Conservation (phyloP, 2,113 vertebrate species). For the Telmatochromis sp. region DNA sequence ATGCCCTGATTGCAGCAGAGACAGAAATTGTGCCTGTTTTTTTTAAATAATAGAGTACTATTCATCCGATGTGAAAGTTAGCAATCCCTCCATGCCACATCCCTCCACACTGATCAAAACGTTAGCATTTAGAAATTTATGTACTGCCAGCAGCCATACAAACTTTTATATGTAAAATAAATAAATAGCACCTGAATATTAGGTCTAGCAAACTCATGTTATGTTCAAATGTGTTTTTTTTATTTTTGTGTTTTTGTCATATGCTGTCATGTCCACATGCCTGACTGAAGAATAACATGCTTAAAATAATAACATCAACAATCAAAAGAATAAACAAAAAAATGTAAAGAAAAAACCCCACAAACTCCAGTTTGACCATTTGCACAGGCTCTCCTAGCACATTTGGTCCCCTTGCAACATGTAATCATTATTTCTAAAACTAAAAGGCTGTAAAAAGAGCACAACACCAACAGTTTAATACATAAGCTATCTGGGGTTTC, state of each 20-base stretch:
- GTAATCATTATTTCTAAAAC: neutral
- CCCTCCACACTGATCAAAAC: neutral
- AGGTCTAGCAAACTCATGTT: neutral
- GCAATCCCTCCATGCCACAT: conserved; percentile 7
- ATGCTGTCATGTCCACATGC: neutral
- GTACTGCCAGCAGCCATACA: neutral
- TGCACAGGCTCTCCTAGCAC: neutral
- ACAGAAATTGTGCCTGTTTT: conserved; percentile 19
- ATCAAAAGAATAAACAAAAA: neutral
- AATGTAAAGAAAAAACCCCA: neutral
- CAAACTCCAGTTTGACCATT: neutral
- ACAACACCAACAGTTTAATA: neutral
- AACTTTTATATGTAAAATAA: neutral
- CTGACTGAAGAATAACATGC: neutral
- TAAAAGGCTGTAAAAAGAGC: neutral
- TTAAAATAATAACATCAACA: neutral
- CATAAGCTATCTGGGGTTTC: neutral
- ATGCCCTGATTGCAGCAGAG: conserved; percentile 53
- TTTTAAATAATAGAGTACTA: conserved; percentile 41
- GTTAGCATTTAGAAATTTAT: neutral
- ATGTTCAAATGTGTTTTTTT: neutral
- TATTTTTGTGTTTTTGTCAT: neutral
- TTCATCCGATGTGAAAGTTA: conserved; percentile 44
- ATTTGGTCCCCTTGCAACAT: neutral
- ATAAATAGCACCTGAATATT: neutral